Conservation (phyloP, 2,888 invertebrate genomes). For the Ametastegia equiseti region DNA sequence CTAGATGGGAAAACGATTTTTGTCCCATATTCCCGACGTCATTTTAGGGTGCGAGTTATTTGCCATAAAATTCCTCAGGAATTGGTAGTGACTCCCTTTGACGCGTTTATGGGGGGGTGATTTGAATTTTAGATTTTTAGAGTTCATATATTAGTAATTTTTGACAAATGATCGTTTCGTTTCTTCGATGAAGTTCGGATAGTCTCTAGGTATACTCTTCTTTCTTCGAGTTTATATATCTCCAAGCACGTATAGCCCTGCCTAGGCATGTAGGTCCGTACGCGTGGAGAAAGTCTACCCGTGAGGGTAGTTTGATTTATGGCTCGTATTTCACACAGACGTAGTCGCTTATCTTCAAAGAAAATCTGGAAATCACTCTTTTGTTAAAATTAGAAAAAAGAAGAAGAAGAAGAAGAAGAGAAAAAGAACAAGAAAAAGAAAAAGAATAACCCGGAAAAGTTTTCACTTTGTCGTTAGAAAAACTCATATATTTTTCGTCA, state of each 20-base stretch:
- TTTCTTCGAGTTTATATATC: not conserved
- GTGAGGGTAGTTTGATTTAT: constrained; percentile 47
- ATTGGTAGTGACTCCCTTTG: constrained; percentile 38
- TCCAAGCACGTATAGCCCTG: not conserved
- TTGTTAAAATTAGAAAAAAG: constrained; percentile 29
- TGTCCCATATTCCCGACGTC: constrained; percentile 19
- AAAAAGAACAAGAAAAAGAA: not conserved
- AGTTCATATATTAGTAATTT: constrained; percentile 42
- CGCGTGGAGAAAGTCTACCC: constrained; percentile 10
- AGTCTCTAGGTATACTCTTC: not conserved
- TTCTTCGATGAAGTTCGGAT: constrained; percentile 12
- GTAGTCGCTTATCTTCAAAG: constrained; percentile 39
- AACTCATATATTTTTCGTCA: constrained; percentile 18
- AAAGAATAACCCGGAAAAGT: not conserved
- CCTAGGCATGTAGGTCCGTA: not conserved
- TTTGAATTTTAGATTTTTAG: constrained; percentile 65
- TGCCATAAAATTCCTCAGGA: constrained; percentile 42
- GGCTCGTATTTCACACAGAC: constrained; percentile 47
- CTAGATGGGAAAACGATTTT: constrained; percentile 3
- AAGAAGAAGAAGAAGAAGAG: not conserved
- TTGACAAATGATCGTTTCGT: constrained; percentile 41
- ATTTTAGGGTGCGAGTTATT: constrained; percentile 33
- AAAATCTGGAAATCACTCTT: constrained; percentile 45
- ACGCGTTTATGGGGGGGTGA: constrained; percentile 58
- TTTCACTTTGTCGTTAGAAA: constrained; percentile 33